Evolutionary conservation across 2,797 vertebrate genomes (phyloP).

Genomic region (Myoxocephalus aenaeus): DNA sequence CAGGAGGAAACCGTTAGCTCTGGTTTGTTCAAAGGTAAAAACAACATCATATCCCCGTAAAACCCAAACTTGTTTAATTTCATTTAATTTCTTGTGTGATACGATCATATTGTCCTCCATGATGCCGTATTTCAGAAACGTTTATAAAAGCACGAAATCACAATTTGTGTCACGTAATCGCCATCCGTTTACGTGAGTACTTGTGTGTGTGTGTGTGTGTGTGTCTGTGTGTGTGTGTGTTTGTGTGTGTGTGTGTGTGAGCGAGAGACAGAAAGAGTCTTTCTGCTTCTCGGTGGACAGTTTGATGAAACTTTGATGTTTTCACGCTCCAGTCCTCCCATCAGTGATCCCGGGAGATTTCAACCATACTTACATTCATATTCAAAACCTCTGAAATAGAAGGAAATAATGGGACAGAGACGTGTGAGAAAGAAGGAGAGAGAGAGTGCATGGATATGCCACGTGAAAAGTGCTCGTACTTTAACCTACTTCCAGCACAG

Average conservation of each 20-base stretch:
- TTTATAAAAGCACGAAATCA: neutral
- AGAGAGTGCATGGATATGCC: neutral
- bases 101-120: neutral
- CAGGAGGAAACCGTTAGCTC: no score
- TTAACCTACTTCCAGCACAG: conserved; percentile 73
- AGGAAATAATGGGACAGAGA: conserved; percentile 19
- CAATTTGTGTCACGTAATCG: neutral
- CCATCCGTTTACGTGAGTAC: neutral
- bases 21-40: no score
- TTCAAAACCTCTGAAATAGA: conserved; percentile 47
- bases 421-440: conserved; percentile 13
- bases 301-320: conserved; percentile 73
- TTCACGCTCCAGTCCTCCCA: conserved; percentile 62
- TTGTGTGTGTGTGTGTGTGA: neutral
- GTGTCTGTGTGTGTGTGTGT: conserved; percentile 15
- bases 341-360: conserved; percentile 61
- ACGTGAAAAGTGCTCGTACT: conserved; percentile 41
- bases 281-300: conserved; percentile 32
- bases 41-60: neutral
- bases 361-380: conserved; percentile 48
- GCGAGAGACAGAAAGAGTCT: neutral
- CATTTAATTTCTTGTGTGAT: neutral
- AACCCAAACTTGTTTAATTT: neutral
- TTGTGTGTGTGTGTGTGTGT: conserved; percentile 3
- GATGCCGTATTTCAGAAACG: neutral